phyloP scores from a whole-genome alignment of 92 coral and sea anemone genomes.

The Phenganax subtilis region DNA sequence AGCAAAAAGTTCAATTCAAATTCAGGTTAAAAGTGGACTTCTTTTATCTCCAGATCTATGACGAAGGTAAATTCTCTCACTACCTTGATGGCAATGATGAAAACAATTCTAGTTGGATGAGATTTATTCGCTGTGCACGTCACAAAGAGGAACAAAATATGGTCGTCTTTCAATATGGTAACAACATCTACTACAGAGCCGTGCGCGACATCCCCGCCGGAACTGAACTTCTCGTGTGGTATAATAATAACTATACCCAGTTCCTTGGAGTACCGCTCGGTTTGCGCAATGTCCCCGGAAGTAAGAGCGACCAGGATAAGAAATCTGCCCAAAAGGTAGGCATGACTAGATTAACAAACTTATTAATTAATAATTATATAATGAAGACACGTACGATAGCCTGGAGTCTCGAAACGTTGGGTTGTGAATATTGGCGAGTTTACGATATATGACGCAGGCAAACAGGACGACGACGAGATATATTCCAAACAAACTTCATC shows the following conservation, averaged over 20 bases:
- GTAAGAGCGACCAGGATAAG: slow-evolving; percentile 20
- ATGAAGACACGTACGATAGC: background rate
- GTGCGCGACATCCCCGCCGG: slow-evolving; percentile 78
- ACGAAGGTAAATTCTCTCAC: slow-evolving; percentile 56
- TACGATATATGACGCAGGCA: no score
- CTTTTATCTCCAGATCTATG: slow-evolving; percentile 58
- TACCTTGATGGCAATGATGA: slow-evolving; percentile 87
- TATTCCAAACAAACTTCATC: no score
- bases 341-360: background rate
- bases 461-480: no score
- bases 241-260: slow-evolving; percentile 72
- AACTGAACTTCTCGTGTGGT: slow-evolving; percentile 89
- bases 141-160: slow-evolving; percentile 82
- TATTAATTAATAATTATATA: background rate
- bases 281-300: slow-evolving; percentile 36
- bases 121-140: slow-evolving; percentile 96
- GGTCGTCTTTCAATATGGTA: slow-evolving; percentile 73
- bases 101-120: slow-evolving; percentile 89
- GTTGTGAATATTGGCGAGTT: no score
- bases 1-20: background rate
- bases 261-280: slow-evolving; percentile 89
- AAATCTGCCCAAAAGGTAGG: slow-evolving; percentile 5
- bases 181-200: slow-evolving; percentile 81
- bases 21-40: background rate
- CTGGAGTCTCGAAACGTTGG: no score